phyloP scores from a whole-genome alignment of 2,797 vertebrate genomes.

The Crocidura indochinensis region DNA sequence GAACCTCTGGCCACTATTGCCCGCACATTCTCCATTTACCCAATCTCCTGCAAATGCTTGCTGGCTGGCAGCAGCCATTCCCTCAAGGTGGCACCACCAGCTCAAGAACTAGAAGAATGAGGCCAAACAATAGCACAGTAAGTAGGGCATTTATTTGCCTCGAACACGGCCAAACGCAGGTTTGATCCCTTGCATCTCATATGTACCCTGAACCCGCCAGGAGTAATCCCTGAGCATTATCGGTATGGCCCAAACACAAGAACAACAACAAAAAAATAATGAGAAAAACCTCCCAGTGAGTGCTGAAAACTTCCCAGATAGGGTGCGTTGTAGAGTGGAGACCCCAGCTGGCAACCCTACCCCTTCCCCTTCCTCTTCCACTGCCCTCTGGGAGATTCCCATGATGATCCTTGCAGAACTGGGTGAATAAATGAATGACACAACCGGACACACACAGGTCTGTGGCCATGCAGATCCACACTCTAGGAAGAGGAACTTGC shows the following conservation, averaged over 20 bases:
- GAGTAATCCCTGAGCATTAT: no score
- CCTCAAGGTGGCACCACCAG: background rate
- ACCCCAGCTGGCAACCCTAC: background rate
- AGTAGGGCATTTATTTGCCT: no score
- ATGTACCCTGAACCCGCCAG: no score
- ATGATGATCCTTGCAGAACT: background rate
- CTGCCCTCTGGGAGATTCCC: no score
- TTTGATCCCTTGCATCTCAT: no score
- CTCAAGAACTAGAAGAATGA: background rate
- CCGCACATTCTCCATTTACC: rapidly evolving
- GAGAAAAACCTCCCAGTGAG: background rate
- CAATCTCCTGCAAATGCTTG: rapidly evolving
- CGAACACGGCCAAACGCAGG: no score
- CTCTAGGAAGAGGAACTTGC: background rate
- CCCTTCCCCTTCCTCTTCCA: no score
- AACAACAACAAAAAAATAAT: background rate
- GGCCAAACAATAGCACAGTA: no score
- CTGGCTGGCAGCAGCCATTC: background rate
- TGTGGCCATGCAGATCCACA: background rate
- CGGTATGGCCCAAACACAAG: no score
- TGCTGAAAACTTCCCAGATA: background rate
- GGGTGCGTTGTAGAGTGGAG: background rate
- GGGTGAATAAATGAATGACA: background rate
- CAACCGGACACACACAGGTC: background rate
- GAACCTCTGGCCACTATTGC: no score